A percentile compares a stretch with the other conserved stretches of the same genome.
These are phyloP conservation scores for Oophaga pumilio DNA, from an alignment of 2,113 vertebrate species.

Conservation along the genomic window DNA sequence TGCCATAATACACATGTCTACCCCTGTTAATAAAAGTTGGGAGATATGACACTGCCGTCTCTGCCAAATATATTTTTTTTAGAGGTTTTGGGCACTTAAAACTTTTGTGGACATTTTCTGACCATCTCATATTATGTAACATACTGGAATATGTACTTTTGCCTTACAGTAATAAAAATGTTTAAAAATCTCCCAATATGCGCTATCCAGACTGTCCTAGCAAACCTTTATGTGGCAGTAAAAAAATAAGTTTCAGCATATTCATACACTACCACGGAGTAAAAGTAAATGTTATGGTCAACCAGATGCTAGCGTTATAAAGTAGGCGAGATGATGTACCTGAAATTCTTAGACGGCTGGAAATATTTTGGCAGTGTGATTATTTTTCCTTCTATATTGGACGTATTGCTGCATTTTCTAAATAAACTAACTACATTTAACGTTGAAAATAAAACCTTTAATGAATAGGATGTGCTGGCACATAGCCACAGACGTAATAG, in stretches of 20 bases:
- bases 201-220: neutral
- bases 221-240: neutral
- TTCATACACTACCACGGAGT: neutral
- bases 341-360: neutral
- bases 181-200: neutral
- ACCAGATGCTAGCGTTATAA: neutral
- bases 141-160: neutral
- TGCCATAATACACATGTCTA: too few species aligned
- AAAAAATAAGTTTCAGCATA: neutral
- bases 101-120: too few species aligned
- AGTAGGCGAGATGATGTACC: neutral
- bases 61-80: too few species aligned
- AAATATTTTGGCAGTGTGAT: neutral
- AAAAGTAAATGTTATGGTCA: neutral
- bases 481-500: neutral
- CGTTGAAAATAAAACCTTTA: neutral
- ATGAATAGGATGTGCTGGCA: neutral
- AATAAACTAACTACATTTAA: neutral
- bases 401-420: neutral
- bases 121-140: too few species aligned
- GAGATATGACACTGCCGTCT: too few species aligned
- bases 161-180: neutral
- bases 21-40: too few species aligned
- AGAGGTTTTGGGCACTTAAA: too few species aligned
- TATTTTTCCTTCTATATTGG: neutral